A percentile compares a stretch with the other conserved stretches of the same genome.
phyloP scores from a whole-genome alignment of 1,140 invertebrate species.

The Drosophila gunungcola region DNA sequence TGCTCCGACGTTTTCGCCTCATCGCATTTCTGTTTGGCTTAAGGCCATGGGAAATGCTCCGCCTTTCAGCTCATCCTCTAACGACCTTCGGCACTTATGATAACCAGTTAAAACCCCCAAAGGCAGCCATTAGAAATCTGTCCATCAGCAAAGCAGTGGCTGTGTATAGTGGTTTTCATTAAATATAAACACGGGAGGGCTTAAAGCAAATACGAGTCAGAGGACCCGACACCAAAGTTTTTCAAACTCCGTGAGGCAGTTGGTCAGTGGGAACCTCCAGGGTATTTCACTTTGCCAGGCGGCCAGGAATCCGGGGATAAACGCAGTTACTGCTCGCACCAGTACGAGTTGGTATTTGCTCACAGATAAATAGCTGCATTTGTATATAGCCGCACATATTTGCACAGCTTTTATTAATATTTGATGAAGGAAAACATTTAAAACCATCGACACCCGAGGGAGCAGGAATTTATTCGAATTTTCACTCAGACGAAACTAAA shows the following conservation, averaged over 20 bases:
- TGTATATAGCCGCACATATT: conserved; percentile 22
- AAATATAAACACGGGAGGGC: conserved; percentile 27
- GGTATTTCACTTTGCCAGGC: conserved; percentile 14
- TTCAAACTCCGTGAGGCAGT: conserved; percentile 7
- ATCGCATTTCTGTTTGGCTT: conserved; percentile 4
- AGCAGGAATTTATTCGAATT: conserved; percentile 13
- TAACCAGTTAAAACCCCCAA: conserved; percentile 20
- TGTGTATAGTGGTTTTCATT: conserved; percentile 10
- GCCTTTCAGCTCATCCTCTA: neutral
- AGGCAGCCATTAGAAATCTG: conserved; percentile 13
- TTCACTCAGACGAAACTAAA: conserved; percentile 17
- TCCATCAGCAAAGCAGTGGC: conserved; percentile 21
- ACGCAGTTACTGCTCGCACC: conserved; percentile 26
- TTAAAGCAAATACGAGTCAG: conserved; percentile 13
- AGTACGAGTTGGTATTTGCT: conserved; percentile 10
- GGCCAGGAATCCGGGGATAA: conserved; percentile 10
- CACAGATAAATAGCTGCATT: conserved; percentile 4
- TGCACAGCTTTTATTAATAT: conserved; percentile 52
- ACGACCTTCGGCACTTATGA: conserved; percentile 19
- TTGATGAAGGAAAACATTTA: conserved; percentile 50
- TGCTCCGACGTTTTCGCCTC: neutral
- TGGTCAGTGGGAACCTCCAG: conserved; percentile 4
- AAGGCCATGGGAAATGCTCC: conserved; percentile 4
- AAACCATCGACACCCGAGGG: conserved; percentile 35
- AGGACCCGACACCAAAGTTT: conserved; percentile 20